Evolutionary conservation across 2,888 invertebrate genomes (phyloP).

Genomic region (Andrena bucephala): DNA sequence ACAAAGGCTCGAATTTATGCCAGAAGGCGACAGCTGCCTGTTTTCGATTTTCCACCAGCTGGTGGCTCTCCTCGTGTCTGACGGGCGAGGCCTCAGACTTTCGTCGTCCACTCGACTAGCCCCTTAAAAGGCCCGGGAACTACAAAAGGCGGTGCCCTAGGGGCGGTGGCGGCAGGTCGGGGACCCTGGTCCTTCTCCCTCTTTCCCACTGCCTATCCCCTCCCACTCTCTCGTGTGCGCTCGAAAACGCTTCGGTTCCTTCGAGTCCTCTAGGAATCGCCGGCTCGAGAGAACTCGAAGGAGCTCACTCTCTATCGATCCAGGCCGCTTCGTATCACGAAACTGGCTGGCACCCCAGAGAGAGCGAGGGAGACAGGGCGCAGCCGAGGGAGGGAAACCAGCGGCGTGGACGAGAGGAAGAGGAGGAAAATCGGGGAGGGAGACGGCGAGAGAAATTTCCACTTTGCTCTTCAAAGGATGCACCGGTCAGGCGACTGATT

Average conservation of each 20-base stretch:
- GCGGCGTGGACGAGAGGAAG: slow-evolving; percentile 12
- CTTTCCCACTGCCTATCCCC: not conserved
- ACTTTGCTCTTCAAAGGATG: slow-evolving; percentile 57
- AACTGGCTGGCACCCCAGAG: slow-evolving; percentile 72
- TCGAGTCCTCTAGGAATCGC: slow-evolving; percentile 71
- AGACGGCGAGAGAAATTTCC: slow-evolving; percentile 48
- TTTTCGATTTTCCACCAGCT: slow-evolving; percentile 73
- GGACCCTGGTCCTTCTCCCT: slow-evolving; percentile 34
- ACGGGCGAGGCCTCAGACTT: slow-evolving; percentile 56
- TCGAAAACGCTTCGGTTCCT: slow-evolving; percentile 41
- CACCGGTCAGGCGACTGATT: slow-evolving; percentile 48
- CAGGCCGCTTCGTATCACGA: slow-evolving; percentile 69
- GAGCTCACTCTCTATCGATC: slow-evolving; percentile 73
- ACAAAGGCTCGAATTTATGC: slow-evolving; percentile 58
- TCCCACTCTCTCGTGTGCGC: not conserved
- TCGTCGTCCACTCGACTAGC: slow-evolving; percentile 67
- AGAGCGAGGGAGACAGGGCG: slow-evolving; percentile 32
- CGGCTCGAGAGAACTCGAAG: slow-evolving; percentile 62
- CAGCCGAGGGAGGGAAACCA: slow-evolving; percentile 7
- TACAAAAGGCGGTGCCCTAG: slow-evolving; percentile 67
- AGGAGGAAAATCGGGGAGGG: not conserved
- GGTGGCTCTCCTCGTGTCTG: slow-evolving; percentile 49
- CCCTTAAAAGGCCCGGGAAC: slow-evolving; percentile 61
- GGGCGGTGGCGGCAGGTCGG: slow-evolving; percentile 51
- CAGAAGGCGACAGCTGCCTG: slow-evolving; percentile 60